phyloP scores from a whole-genome alignment of 2,888 invertebrate genomes.

The Bellardia bayeri region DNA sequence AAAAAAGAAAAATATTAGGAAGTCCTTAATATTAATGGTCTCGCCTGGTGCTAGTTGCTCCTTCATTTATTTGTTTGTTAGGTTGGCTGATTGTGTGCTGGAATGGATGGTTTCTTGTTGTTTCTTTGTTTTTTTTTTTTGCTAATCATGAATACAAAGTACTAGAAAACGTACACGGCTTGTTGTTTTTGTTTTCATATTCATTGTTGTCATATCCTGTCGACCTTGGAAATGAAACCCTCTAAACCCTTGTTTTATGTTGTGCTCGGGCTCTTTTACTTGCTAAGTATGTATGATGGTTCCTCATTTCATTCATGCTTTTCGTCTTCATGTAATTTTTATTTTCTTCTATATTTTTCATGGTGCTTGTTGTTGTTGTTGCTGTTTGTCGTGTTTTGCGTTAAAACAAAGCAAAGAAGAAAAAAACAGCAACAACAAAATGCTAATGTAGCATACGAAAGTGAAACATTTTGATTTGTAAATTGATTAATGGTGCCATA shows the following conservation, averaged over 20 bases:
- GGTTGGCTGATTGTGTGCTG: conserved; percentile 2
- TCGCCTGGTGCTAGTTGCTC: conserved; percentile 69
- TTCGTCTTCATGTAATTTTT: conserved; percentile 5
- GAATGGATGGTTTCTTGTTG: conserved; percentile 32
- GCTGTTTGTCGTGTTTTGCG: conserved; percentile 59
- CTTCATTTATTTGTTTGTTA: conserved; percentile 32
- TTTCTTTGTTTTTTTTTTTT: conserved; percentile 17
- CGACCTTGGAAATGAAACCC: conserved; percentile 68
- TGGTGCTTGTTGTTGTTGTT: conserved; percentile 32
- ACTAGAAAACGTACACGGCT: conserved; percentile 13
- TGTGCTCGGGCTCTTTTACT: conserved; percentile 31
- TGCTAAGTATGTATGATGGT: conserved; percentile 14
- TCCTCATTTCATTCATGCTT: conserved; percentile 38
- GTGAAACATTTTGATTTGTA: conserved; percentile 73
- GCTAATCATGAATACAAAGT: conserved; percentile 54
- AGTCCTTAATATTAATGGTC: conserved; percentile 73
- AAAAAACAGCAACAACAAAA: conserved; percentile 37
- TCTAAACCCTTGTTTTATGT: conserved; percentile 52
- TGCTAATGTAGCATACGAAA: conserved; percentile 70
- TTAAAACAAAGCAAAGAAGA: conserved; percentile 42
- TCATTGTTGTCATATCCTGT: conserved; percentile 68
- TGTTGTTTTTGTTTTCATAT: conserved; percentile 18
- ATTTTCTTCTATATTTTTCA: conserved; percentile 13
- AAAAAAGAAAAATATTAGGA: conserved; percentile 59
- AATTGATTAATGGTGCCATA: conserved; percentile 74